Percentiles rank a stretch among this genome's conserved stretches.
These are phyloP conservation scores for Caerostris extrusa DNA, from an alignment of 1,140 invertebrate genomes.

Conservation along the genomic window DNA sequence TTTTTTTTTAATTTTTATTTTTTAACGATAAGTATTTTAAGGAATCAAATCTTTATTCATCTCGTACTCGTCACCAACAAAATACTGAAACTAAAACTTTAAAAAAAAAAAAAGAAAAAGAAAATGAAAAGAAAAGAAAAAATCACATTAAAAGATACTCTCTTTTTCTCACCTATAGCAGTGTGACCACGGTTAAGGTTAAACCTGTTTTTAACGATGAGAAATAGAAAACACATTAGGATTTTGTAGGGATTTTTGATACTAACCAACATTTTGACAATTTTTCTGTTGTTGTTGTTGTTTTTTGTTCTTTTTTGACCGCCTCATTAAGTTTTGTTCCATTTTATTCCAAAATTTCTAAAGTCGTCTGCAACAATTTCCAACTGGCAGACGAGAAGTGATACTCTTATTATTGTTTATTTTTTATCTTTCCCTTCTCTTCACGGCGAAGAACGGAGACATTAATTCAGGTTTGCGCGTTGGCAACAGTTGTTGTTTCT, in stretches of 20 bases:
- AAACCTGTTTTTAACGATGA: slow-evolving; percentile 46
- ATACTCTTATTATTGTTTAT: not conserved
- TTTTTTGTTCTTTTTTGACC: not conserved
- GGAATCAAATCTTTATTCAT: slow-evolving; percentile 16
- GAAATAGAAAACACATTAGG: slow-evolving; percentile 14
- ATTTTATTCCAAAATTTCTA: not conserved
- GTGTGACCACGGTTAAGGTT: not conserved
- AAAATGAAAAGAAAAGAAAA: not conserved
- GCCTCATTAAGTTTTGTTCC: not conserved
- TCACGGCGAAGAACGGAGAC: not conserved
- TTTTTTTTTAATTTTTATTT: too few species aligned
- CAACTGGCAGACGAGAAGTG: slow-evolving; percentile 21
- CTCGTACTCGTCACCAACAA: not conserved
- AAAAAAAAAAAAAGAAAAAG: not conserved
- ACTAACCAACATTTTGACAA: slow-evolving; percentile 7
- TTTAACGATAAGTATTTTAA: slow-evolving; percentile 10
- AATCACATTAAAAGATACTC: not conserved
- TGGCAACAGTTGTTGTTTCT: slow-evolving; percentile 41
- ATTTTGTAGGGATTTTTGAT: not conserved
- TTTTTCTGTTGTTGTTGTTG: not conserved
- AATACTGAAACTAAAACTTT: not conserved
- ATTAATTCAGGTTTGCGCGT: slow-evolving; percentile 31
- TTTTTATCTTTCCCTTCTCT: not conserved
- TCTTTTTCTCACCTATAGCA: not conserved
- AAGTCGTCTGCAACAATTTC: slow-evolving; percentile 22